A percentile compares a stretch with the other conserved stretches of the same genome.
Evolutionary conservation across 2,113 vertebrate genomes (phyloP).

Genomic region (Microtus pennsylvanicus): DNA sequence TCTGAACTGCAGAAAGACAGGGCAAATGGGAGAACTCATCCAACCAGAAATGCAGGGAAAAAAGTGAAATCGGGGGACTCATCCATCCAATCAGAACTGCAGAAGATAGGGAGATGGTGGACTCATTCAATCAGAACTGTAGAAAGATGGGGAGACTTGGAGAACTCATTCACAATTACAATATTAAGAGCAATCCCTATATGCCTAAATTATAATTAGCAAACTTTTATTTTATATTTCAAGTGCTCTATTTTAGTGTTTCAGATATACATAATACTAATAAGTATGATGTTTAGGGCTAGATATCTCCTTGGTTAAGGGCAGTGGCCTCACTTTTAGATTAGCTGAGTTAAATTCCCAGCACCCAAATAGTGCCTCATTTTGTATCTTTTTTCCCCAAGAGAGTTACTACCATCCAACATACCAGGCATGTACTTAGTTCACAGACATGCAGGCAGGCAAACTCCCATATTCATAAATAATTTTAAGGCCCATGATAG

Average conservation of each 20-base stretch:
- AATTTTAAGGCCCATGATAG: neutral
- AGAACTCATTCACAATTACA: slow-evolving; percentile 12
- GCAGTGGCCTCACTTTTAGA: neutral
- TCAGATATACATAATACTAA: neutral
- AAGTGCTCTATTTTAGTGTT: neutral
- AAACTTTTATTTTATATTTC: neutral
- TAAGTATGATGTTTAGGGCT: neutral
- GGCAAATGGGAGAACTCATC: neutral
- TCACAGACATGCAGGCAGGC: neutral
- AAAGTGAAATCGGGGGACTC: neutral
- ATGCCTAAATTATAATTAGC: neutral
- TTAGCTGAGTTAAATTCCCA: neutral
- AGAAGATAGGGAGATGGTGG: neutral
- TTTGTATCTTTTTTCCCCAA: neutral
- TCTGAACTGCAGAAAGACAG: neutral
- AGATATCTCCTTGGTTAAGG: neutral
- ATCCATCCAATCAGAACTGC: neutral
- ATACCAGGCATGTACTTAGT: neutral
- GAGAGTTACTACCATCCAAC: neutral
- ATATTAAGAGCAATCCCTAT: neutral
- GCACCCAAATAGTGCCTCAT: neutral
- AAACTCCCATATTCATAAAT: neutral
- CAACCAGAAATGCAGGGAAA: neutral
- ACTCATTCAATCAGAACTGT: neutral
- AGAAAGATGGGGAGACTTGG: neutral